phyloP scores from a whole-genome alignment of 2,113 vertebrate genomes.

The Leucosticte australis region DNA sequence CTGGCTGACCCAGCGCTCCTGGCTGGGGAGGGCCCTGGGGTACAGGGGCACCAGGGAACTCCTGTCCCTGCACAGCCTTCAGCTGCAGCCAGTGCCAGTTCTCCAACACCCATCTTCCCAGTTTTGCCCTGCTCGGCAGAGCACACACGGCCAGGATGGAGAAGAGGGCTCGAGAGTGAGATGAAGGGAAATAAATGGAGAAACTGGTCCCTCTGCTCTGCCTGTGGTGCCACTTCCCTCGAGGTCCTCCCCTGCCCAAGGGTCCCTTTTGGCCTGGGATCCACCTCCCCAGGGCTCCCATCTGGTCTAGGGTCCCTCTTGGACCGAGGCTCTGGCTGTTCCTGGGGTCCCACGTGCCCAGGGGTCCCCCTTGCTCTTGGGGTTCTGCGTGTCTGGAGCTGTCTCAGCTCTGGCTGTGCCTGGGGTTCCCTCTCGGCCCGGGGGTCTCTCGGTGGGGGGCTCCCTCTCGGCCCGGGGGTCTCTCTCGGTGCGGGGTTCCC shows the following conservation, averaged over 20 bases:
- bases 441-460: background rate
- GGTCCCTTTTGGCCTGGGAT: background rate
- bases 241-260: background rate
- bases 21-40: background rate
- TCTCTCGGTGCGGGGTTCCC: background rate
- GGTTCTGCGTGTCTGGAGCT: background rate
- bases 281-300: background rate
- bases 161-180: background rate
- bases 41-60: background rate
- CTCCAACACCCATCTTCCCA: background rate
- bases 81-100: background rate
- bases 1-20: background rate
- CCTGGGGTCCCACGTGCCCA: background rate
- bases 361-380: background rate
- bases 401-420: background rate
- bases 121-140: background rate
- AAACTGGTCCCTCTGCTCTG: background rate
- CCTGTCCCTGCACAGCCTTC: background rate
- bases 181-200: rapidly evolving
- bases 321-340: background rate
- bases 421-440: background rate
- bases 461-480: no score
- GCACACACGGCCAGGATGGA: background rate
- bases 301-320: background rate
- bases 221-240: background rate